Evolutionary conservation across 2,113 vertebrate species (phyloP).

Genomic region (Centropristis striata): DNA sequence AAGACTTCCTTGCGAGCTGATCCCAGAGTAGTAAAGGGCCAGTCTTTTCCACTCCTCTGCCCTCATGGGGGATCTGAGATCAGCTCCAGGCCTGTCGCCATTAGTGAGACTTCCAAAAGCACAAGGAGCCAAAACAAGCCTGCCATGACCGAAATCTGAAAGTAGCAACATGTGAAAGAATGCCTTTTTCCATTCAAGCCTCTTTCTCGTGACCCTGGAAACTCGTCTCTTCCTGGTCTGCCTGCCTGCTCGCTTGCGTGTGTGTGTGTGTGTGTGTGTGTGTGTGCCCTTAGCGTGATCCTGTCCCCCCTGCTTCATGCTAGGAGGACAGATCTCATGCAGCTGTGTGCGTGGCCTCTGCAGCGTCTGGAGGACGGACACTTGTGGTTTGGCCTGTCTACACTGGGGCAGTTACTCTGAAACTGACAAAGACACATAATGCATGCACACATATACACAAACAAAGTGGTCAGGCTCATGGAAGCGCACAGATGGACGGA

Average conservation of each 20-base stretch:
- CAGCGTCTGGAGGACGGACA: conserved; percentile 38
- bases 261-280: conserved; percentile 1
- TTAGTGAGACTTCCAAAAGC: conserved; percentile 50
- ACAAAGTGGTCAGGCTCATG: conserved; percentile 21
- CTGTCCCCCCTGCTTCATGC: conserved; percentile 34
- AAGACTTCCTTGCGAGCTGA: conserved; percentile 6
- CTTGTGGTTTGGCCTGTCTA: conserved; percentile 27
- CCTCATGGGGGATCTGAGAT: conserved; percentile 49
- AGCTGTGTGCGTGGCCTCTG: conserved; percentile 71
- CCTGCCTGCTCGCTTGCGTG: conserved; percentile 25
- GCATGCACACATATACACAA: conserved; percentile 6
- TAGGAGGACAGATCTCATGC: conserved; percentile 53
- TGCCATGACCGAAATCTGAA: conserved; percentile 78
- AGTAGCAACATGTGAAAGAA: conserved; percentile 86
- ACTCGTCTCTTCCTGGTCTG: conserved; percentile 48
- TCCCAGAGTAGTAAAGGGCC: conserved; percentile 34
- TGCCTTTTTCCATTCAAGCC: conserved; percentile 83
- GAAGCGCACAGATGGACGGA: not conserved
- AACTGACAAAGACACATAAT: conserved; percentile 17
- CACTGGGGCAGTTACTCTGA: conserved; percentile 6
- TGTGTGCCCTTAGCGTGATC: conserved; percentile 42
- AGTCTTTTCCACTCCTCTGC: conserved; percentile 29
- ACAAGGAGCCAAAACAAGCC: conserved; percentile 72
- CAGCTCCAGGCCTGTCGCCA: conserved; percentile 43
- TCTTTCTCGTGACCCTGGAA: conserved; percentile 79